Evolutionary conservation across 2,888 invertebrate genomes (phyloP).

Genomic region (Argyresthia albistria): DNA sequence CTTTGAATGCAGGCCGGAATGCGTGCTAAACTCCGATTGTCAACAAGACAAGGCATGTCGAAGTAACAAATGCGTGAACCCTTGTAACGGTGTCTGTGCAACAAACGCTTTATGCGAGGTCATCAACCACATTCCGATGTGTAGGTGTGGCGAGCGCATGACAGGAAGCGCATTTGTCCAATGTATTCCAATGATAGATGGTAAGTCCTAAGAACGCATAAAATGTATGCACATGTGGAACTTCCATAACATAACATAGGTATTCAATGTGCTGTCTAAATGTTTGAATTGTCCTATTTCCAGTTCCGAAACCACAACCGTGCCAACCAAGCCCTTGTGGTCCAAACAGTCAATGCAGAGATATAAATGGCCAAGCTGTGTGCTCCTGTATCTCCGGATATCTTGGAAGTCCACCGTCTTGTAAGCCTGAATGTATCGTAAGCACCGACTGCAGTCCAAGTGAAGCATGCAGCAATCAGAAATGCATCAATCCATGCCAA

Average conservation of each 20-base stretch:
- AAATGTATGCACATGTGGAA: background rate
- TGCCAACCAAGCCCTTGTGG: conserved; percentile 80
- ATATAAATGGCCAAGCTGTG: conserved; percentile 79
- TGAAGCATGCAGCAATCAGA: conserved; percentile 83
- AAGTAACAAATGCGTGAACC: conserved; percentile 78
- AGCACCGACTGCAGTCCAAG: conserved; percentile 83
- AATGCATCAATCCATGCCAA: conserved; percentile 86
- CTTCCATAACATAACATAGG: background rate
- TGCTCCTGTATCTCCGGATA: conserved; percentile 81
- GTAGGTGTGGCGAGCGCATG: conserved; percentile 77
- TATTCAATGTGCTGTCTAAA: too few species aligned
- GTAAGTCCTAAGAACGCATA: conserved; percentile 21
- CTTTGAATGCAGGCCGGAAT: conserved; percentile 79
- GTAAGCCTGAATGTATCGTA: conserved; percentile 82
- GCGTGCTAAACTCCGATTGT: conserved; percentile 79
- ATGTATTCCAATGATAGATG: conserved; percentile 60
- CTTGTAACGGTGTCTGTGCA: conserved; percentile 81
- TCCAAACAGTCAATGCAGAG: conserved; percentile 83
- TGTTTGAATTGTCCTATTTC: conserved; percentile 15
- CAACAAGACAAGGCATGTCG: conserved; percentile 75
- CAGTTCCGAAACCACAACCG: conserved; percentile 42
- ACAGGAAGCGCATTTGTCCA: conserved; percentile 78
- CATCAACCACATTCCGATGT: conserved; percentile 80
- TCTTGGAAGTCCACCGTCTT: conserved; percentile 83
- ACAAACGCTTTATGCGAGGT: conserved; percentile 80